Base-by-base conservation (phyloP, 2,888 invertebrate genomes). In the Rhamnusium bicolor region DNA sequence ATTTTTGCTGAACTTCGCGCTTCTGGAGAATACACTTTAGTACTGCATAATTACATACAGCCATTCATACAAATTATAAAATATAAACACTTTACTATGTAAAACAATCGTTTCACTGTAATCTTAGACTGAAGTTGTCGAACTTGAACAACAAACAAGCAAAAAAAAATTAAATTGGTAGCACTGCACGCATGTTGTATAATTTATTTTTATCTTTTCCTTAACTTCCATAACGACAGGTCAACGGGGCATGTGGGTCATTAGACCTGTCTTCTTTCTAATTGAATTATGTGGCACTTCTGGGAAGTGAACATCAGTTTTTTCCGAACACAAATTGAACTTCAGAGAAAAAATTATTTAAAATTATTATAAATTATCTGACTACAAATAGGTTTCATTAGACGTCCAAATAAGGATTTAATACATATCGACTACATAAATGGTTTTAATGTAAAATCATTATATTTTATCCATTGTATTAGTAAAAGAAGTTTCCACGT, bases 221-320 rank as follows among this genome's bases (percentile, higher is more conserved):
- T 58, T 16, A n/a, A 58, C 58, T 12, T 29, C 58, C 58, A 58
- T 32, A 58, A 32, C 32, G 16, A 32, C 32, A 32, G 58, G 58
- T 58, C 58, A 32, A 18, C 32, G 16, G 58, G 32, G 29, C 58
- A 58, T 32, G 16, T 14, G 58, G 58, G 58, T 58, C 58, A 58
- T 58, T 58, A 58, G 58, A n/a, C 16, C 32, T 14, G 58, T 7
- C 32, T 32, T 16, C 58, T 58, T 58, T 32, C 18, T 32, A 58
- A 40, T n/a, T 40, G n/a, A 58, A 58, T 58, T 58, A 29, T 6
- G 12, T 19, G 49, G 49, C 19, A 16, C 6, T 24, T 24, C 24
- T 24, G 32, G 12, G 32, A 32, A 10, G n/a, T n/a, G n/a, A n/a
- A n/a, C n/a, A n/a, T n/a, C 40, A 4, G 40, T 12, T 40, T 12